Conservation (phyloP, 2,888 invertebrate genomes). For the Mesorhabditis sp. region DNA sequence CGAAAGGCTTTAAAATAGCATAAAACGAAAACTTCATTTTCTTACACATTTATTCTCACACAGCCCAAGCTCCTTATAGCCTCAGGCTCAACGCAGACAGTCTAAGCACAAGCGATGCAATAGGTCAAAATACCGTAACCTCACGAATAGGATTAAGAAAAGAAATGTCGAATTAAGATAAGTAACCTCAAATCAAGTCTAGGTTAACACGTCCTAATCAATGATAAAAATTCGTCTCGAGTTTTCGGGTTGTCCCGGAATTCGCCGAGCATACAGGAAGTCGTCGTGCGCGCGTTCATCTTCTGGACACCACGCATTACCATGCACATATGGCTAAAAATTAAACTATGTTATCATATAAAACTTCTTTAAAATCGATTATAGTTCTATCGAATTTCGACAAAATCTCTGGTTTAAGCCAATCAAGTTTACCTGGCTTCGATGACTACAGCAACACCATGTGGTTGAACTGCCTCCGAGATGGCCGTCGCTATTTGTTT, state of each 20-base stretch:
- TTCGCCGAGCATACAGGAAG: conserved; percentile 96
- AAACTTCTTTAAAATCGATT: not conserved
- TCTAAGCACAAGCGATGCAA: no score
- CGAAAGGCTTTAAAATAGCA: no score
- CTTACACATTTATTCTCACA: no score
- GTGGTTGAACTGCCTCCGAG: conserved; percentile 90
- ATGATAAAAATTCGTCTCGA: conserved; percentile 92
- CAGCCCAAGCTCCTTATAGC: no score
- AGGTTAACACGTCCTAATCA: conserved; percentile 60
- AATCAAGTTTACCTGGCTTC: conserved; percentile 84
- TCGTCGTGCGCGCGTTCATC: conserved; percentile 95
- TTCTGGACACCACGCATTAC: conserved; percentile 99
- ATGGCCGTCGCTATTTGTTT: conserved; percentile 97
- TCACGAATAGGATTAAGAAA: no score
- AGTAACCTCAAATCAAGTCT: no score
- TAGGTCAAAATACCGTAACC: no score
- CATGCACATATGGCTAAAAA: conserved; percentile 96
- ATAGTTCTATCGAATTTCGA: not conserved
- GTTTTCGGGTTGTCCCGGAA: conserved; percentile 96
- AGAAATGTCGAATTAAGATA: no score
- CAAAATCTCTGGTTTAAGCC: not conserved
- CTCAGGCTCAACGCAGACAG: no score
- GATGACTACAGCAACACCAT: conserved; percentile 93
- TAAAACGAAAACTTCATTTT: no score
- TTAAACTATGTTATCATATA: not conserved